Conservation (phyloP, 1,140 invertebrate species). For the Bombus picipes region DNA sequence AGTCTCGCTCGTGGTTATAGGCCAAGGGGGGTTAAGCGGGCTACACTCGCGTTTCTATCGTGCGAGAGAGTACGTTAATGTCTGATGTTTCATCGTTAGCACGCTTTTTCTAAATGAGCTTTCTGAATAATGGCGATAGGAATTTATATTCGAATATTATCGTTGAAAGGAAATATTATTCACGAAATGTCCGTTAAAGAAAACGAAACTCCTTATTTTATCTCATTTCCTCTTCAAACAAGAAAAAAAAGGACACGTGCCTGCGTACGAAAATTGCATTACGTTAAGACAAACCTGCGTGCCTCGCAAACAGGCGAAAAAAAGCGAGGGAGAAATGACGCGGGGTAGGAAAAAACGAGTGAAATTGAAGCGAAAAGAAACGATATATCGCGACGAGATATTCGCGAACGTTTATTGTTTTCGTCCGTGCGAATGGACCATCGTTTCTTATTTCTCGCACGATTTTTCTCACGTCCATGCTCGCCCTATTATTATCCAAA, state of each 20-base stretch:
- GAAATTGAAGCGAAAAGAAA: background rate
- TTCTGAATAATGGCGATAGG: too few relatives aligned
- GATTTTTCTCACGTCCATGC: background rate
- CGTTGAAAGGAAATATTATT: too few relatives aligned
- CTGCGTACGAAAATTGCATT: too few relatives aligned
- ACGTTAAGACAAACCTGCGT: too few relatives aligned
- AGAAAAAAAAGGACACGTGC: accelerated
- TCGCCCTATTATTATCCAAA: background rate
- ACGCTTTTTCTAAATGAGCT: too few relatives aligned
- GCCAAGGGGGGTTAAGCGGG: background rate
- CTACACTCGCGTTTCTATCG: background rate
- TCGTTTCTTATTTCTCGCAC: background rate
- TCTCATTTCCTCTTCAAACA: too few relatives aligned
- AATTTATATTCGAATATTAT: too few relatives aligned
- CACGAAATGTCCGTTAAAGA: too few relatives aligned
- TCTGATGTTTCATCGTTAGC: too few relatives aligned
- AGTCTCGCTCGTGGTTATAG: too few relatives aligned
- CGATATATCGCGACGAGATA: background rate
- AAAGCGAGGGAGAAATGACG: background rate
- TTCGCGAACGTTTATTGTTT: background rate
- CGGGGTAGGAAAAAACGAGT: background rate
- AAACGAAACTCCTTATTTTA: too few relatives aligned
- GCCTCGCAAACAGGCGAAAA: too few relatives aligned
- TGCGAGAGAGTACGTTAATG: background rate
- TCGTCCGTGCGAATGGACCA: background rate